A percentile compares a stretch with the other conserved stretches of the same genome.
Evolutionary conservation across 2,797 vertebrate genomes (phyloP).

Genomic region (Dendrocincla tyrannina): DNA sequence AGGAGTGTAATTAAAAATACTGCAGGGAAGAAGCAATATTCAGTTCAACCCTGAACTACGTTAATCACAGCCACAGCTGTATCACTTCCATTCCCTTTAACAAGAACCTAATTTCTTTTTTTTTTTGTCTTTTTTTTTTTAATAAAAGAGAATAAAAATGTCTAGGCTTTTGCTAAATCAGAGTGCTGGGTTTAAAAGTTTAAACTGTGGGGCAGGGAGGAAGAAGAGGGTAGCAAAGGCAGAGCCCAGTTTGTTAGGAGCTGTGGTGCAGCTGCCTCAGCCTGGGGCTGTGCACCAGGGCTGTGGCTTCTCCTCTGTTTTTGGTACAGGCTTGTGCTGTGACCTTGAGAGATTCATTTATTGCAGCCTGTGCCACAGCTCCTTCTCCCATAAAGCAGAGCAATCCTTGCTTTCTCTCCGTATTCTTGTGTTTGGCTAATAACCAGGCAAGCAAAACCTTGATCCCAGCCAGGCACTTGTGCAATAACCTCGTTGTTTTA

Average conservation of each 20-base stretch:
- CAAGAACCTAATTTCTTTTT: neutral
- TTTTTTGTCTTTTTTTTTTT: neutral
- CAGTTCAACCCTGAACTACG: constrained; percentile 58
- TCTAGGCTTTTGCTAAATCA: constrained; percentile 28
- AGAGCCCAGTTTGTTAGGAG: neutral
- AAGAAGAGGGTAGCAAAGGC: neutral
- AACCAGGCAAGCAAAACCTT: neutral
- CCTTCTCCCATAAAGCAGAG: neutral
- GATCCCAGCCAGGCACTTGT: neutral
- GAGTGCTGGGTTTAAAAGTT: constrained; percentile 4
- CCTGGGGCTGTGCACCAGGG: neutral
- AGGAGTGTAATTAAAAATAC: constrained; percentile 77
- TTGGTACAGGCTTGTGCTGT: neutral
- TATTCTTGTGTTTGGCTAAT: neutral
- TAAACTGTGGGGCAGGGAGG: neutral
- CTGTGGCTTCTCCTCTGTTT: neutral
- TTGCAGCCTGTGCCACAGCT: neutral
- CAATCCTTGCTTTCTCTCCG: neutral
- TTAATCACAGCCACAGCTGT: constrained; percentile 65
- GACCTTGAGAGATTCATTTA: neutral
- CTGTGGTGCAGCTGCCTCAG: neutral
- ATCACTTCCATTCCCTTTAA: constrained; percentile 56
- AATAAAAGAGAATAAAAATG: constrained; percentile 1
- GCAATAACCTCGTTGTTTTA: neutral
- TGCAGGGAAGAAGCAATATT: constrained; percentile 73